Conservation (phyloP, 2,888 invertebrate genomes). For the Cephus sareptanus region DNA sequence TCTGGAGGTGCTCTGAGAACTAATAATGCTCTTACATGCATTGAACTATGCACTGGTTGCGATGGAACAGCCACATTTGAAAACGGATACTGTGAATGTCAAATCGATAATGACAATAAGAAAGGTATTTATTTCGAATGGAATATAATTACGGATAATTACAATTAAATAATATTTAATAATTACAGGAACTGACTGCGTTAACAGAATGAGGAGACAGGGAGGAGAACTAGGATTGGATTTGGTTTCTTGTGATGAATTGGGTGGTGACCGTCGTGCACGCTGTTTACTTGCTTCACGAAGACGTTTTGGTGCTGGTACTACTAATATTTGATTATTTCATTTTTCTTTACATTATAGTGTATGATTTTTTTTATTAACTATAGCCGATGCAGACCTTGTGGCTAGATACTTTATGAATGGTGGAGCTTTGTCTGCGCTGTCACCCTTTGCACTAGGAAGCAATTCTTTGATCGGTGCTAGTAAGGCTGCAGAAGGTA, state of each 20-base stretch:
- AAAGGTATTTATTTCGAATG: conserved; percentile 29
- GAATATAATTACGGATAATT: background rate
- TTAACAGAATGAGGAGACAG: conserved; percentile 31
- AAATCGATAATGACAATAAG: conserved; percentile 23
- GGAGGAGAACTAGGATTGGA: conserved; percentile 27
- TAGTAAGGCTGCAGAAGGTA: background rate
- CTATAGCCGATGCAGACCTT: conserved; percentile 45
- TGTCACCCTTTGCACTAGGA: conserved; percentile 25
- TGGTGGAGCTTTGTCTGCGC: conserved; percentile 42
- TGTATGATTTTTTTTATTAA: background rate
- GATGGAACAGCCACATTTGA: conserved; percentile 31
- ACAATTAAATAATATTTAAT: background rate
- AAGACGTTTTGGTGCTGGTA: conserved; percentile 2
- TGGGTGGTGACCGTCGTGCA: conserved; percentile 21
- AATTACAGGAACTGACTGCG: conserved; percentile 32
- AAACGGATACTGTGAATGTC: conserved; percentile 40
- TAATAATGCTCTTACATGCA: conserved; percentile 33
- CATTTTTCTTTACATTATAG: background rate
- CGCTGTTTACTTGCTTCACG: conserved; percentile 25
- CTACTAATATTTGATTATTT: background rate
- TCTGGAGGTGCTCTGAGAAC: conserved; percentile 19
- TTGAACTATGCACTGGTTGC: conserved; percentile 38
- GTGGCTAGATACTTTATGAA: conserved; percentile 51
- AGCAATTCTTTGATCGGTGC: background rate
- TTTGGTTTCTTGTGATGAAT: conserved; percentile 21